phyloP scores from a whole-genome alignment of 1,140 invertebrate genomes.

The Microplitis mediator region DNA sequence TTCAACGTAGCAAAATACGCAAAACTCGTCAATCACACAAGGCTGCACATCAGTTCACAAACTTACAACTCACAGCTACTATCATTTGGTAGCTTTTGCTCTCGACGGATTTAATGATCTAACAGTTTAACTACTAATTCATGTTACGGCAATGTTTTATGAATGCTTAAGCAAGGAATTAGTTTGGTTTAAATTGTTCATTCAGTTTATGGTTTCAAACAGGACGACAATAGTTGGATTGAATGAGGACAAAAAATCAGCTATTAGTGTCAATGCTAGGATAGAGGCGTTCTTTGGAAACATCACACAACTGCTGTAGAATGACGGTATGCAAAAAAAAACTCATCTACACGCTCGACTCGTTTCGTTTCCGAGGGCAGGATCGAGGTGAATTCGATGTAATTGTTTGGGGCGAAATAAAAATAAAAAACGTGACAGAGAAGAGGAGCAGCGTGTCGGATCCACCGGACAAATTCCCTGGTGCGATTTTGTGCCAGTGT shows the following conservation, averaged over 20 bases:
- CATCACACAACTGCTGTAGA: too few species aligned
- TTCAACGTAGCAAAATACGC: background rate
- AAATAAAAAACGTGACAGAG: slow-evolving; percentile 4
- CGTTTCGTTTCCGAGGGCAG: background rate
- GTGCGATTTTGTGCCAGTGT: slow-evolving; percentile 27
- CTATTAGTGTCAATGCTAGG: too few species aligned
- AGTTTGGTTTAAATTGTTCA: too few species aligned
- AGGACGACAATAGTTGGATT: background rate
- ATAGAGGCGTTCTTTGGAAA: too few species aligned
- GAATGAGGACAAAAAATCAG: too few species aligned
- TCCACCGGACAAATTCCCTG: slow-evolving; percentile 27
- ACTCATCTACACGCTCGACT: background rate
- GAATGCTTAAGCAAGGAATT: too few species aligned
- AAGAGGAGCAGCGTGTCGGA: slow-evolving; percentile 19
- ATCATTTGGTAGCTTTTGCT: too few species aligned
- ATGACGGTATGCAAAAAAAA: background rate
- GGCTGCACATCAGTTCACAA: background rate
- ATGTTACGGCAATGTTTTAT: background rate
- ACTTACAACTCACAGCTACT: background rate
- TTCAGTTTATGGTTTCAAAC: background rate
- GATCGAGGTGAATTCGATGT: slow-evolving; percentile 10
- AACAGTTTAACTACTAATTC: background rate
- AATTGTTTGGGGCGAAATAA: slow-evolving; percentile 19
- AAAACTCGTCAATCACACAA: background rate
- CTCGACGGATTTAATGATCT: too few species aligned